Percentiles rank a stretch among this genome's conserved stretches.
Evolutionary conservation across 2,797 vertebrate species (phyloP).

Genomic region (Nasua narica): DNA sequence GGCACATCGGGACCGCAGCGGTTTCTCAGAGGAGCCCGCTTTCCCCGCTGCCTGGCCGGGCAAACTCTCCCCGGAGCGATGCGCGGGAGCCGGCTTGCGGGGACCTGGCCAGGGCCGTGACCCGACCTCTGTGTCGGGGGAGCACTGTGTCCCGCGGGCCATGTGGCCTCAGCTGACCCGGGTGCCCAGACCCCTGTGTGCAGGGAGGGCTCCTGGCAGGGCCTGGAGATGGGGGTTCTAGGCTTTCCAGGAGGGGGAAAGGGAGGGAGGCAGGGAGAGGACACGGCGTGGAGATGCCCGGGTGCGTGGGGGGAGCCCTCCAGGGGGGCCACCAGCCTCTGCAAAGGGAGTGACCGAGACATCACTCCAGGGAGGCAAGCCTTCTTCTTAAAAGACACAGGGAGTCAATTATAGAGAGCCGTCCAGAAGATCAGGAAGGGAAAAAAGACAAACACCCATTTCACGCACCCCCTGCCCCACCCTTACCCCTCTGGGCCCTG

Average conservation of each 20-base stretch:
- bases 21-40: background rate
- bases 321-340: background rate
- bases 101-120: background rate
- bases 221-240: background rate
- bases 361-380: background rate
- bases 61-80: background rate
- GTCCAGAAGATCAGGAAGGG: background rate
- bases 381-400: background rate
- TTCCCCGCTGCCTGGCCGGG: background rate
- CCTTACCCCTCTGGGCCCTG: too few relatives aligned
- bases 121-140: fast-evolving
- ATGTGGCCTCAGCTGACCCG: background rate
- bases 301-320: background rate
- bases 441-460: too few relatives aligned
- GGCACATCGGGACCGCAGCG: background rate
- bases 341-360: background rate
- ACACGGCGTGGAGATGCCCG: background rate
- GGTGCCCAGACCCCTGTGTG: background rate
- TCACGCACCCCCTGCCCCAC: background rate
- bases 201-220: fast-evolving
- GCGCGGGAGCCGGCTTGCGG: fast-evolving
- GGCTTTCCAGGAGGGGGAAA: background rate
- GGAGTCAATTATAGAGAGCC: background rate
- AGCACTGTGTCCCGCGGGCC: fast-evolving
- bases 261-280: background rate